Evolutionary conservation across 2,113 vertebrate genomes (phyloP).

Genomic region (Cottus gobio): DNA sequence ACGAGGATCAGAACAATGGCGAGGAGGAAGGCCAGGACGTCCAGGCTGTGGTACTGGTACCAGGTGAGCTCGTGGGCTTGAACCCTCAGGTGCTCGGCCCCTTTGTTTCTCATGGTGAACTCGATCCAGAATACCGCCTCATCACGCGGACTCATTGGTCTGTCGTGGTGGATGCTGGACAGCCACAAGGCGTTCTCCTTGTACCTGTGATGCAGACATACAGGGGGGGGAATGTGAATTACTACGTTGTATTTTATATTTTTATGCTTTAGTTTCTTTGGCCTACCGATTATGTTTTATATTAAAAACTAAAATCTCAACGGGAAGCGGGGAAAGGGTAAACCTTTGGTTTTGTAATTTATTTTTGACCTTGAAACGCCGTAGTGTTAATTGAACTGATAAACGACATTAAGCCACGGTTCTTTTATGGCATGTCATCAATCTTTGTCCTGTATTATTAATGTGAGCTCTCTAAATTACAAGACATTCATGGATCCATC

Average conservation of each 20-base stretch:
- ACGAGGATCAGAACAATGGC: conserved; percentile 51
- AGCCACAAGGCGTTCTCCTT: conserved; percentile 87
- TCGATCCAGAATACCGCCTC: conserved; percentile 93
- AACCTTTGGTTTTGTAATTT: not conserved
- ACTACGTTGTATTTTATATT: too few relatives aligned
- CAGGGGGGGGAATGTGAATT: not conserved
- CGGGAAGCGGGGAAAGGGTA: not conserved
- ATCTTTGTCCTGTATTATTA: not conserved
- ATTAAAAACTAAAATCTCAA: not conserved
- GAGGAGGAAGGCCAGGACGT: conserved; percentile 86
- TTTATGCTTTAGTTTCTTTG: not conserved
- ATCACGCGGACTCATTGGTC: conserved; percentile 86
- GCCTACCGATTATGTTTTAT: not conserved
- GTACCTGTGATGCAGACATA: conserved; percentile 76
- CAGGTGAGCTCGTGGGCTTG: conserved; percentile 89
- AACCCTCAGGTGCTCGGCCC: conserved; percentile 88
- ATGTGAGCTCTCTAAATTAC: not conserved
- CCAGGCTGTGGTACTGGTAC: conserved; percentile 92
- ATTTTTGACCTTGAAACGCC: not conserved
- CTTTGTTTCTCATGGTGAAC: conserved; percentile 92
- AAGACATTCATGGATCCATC: not conserved
- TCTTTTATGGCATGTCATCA: not conserved
- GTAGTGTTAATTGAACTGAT: not conserved
- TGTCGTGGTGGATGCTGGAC: conserved; percentile 90
- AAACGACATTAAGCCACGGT: not conserved